Evolutionary conservation across 2,113 vertebrate genomes (phyloP), one percentile per base, ranked within the genome.

Genomic region (Mohoua ochrocephala): DNA sequence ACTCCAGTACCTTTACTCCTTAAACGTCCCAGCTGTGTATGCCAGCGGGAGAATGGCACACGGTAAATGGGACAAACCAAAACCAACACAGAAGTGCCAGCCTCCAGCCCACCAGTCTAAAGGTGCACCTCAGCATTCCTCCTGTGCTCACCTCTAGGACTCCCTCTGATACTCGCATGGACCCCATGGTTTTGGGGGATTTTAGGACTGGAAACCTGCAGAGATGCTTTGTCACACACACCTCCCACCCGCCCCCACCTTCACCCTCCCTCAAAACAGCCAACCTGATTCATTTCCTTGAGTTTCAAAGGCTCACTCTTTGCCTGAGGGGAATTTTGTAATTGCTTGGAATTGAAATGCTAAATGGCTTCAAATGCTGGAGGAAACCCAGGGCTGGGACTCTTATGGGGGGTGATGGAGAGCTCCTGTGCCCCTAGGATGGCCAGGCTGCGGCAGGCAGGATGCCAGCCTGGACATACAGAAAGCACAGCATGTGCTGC

Each of bases 61-160:
- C 15, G 39, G n/a, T 1, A 16, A 50, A 39, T 0, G 1, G 33
- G 21, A n/a, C n/a, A n/a, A n/a, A n/a, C n/a, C n/a, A n/a, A n/a
- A n/a, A n/a, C n/a, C n/a, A n/a, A n/a, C n/a, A n/a, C n/a, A n/a
- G n/a, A n/a, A n/a, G 10, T 35, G 35, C 26, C 50, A 67, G 10
- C 52, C 50, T 49, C 47, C 56, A 67, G 42, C 35, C 20, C 60
- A 28, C 10, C 42, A 31, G 7, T 7, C 13, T 7, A 20, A 37
- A 23, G 16, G 31, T 3, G 20, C 49, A 35, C 24, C 64, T 64
- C 31, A 20, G 59, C 45, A n/a, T 47, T 70, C 30, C 56, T 70
- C 54, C 76, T 21, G 21, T 15, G 31, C 24, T 76, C 57, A 31
- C 39, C 53, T 23, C 47, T 37, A 75, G 53, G 22, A 47, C 13